phyloP scores from a whole-genome alignment of 2,797 vertebrate genomes.

The Anas acuta region DNA sequence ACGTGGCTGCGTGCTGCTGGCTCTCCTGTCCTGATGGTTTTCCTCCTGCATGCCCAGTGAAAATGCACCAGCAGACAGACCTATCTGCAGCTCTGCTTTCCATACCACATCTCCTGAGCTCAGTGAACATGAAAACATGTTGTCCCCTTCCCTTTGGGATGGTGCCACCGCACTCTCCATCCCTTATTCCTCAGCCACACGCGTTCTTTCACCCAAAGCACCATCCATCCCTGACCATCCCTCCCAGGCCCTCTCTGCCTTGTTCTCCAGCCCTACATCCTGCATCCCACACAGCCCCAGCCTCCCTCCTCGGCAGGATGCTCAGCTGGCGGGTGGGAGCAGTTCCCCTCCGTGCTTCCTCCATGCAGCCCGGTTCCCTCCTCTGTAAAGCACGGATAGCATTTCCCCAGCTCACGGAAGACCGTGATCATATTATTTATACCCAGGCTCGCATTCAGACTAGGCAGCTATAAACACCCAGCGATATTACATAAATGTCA shows the following conservation, averaged over 20 bases:
- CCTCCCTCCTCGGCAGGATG: too few relatives aligned
- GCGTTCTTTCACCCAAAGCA: neutral
- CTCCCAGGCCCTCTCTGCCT: neutral
- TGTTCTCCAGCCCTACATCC: neutral
- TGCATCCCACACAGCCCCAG: neutral
- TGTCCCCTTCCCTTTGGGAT: neutral
- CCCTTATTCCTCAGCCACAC: neutral
- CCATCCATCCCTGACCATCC: neutral
- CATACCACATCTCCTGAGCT: fast-evolving
- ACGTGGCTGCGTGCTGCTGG: neutral
- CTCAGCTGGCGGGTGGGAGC: too few relatives aligned
- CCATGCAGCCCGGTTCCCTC: neutral
- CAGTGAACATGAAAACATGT: neutral
- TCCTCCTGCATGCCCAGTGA: fast-evolving
- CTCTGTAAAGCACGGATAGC: slow-evolving; percentile 2
- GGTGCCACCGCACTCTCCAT: neutral
- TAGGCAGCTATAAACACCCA: slow-evolving; percentile 30
- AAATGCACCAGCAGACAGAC: neutral
- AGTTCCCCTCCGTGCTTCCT: neutral
- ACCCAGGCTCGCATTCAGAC: slow-evolving; percentile 7
- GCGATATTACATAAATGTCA: slow-evolving; percentile 34
- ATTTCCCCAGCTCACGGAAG: neutral
- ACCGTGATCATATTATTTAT: slow-evolving; percentile 6
- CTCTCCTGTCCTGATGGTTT: neutral
- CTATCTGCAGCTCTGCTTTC: neutral